Evolutionary conservation across 2,797 vertebrate genomes (phyloP), one percentile per base, ranked within the genome.

Genomic region (Eutrigla gurnardus): DNA sequence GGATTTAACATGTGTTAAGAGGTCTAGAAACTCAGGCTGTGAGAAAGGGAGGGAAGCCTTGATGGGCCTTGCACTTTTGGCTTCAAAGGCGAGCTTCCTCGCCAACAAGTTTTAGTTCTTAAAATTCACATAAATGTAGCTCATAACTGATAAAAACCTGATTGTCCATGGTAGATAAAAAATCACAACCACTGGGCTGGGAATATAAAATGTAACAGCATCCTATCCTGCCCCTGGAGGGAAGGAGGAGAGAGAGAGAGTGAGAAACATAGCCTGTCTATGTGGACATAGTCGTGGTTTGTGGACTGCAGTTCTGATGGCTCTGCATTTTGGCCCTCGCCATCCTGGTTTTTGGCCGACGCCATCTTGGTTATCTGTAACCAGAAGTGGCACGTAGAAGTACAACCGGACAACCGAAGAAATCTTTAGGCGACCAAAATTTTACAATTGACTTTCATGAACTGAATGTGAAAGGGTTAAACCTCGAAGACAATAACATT

Each of bases 1-100:
- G 67, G 89, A 89, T 83, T 93, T 91, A 93, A 88, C 89, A 87
- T 75, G 84, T 91, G 86, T 88, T 92, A 86, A 87, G 75, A 86
- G 55, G 79, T 80, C 78, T 78, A 81, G 76, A 86, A 80, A 80
- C 73, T 63, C 71, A 59, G 65, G 33, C 49, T 69, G 62, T 54
- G 59, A 75, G 37, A 50, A 64, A 59, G 47, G 1, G 14, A 35
- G 58, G 40, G 40, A 25, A 25, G 25, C 25, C 25, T 25, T 25
- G 25, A 25, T 25, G 25, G 25, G 25, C 25, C 25, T 25, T 2
- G 25, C 25, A 25, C 25, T 25, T 2, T 25, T 25, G 25, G 25
- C 25, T 25, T 25, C 25, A 25, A 25, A 25, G 25, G 25, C 25
- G 1, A 25, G 25, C 25, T 25, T 25, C 25, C 25, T 25, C 25